phyloP scores from a whole-genome alignment of 2,888 invertebrate species.

The Eucriotettix oculatus region DNA sequence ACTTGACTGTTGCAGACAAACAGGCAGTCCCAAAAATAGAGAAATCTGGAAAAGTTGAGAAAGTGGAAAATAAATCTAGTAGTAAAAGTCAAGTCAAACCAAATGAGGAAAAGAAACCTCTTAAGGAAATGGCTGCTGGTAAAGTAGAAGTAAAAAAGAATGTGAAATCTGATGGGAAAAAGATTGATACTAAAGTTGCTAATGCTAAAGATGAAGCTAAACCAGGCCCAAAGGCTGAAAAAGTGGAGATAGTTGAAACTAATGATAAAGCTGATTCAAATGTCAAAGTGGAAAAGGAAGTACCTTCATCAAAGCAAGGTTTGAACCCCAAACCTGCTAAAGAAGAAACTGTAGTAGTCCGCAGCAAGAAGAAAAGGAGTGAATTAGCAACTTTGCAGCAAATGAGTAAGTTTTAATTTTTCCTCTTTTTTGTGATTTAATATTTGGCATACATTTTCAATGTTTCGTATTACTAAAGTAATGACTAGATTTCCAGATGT shows the following conservation, averaged over 20 bases:
- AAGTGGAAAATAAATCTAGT: too few relatives aligned
- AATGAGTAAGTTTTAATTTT: constrained; percentile 26
- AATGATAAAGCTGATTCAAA: constrained; percentile 1
- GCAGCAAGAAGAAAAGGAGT: constrained; percentile 30
- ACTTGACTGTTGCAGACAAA: neutral
- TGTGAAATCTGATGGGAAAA: neutral
- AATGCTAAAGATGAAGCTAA: neutral
- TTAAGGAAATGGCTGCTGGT: neutral
- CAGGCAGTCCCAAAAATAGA: constrained; percentile 2
- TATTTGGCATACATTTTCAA: too few relatives aligned
- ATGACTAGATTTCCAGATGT: too few relatives aligned
- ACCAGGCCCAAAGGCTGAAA: neutral
- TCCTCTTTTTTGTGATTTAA: neutral
- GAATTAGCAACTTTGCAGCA: constrained; percentile 34
- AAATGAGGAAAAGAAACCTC: neutral
- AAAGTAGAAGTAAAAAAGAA: neutral
- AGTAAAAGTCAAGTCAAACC: neutral
- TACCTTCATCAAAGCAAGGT: neutral
- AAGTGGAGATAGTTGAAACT: neutral
- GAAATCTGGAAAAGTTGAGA: neutral
- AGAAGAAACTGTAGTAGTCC: neutral
- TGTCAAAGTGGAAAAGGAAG: neutral
- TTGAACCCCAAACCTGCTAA: neutral
- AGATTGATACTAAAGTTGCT: neutral
- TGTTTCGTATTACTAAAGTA: too few relatives aligned